Evolutionary conservation across 92 coral and sea anemone species (phyloP), one percentile per base, ranked within the genome.

Genomic region (Phenganax marumi): DNA sequence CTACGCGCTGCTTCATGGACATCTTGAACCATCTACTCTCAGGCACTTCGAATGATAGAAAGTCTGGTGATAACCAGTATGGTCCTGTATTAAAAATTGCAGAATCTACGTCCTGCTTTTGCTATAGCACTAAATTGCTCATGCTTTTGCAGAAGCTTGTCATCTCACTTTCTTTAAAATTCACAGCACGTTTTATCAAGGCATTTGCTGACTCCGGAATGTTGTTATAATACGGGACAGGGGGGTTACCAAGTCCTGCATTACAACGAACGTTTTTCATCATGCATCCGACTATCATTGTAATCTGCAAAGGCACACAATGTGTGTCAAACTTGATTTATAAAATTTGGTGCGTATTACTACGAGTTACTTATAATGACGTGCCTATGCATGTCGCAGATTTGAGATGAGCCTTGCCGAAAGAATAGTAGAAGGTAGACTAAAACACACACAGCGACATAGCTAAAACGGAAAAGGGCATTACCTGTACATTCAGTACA

Each of bases 1-100:
- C 80, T 56, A 76, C 80, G 43, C 90, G 73, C 81, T 88, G 70
- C 75, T 71, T 55, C 13, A 21, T 50, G 21, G 58, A 52, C 85
- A 77, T 75, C 39, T 80, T 68, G 10, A 76, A 80, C 87, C 84
- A 87, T 8, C 33, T 18, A n/a, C 11, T 62, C 25, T 62, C 33
- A 18, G 68, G 33, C 10, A 19, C 68, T n/a, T 62, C 3, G 14
- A 66, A 33, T 6, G 49, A 24, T 66, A 24, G 10, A 25, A 66
- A 66, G 43, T 66, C 49, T 24, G 49, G 11, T 7, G 48, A 3
- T 12, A 66, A 33, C 43, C 43, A 17, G 50, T 24, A 25, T 6
- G 50, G 50, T 4, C 50, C 72, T 11, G 49, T 66, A 18, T 62
- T 62, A 39, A 62, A 62, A 62, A 62, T 12, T 6, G 33, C 68